phyloP scores from a whole-genome alignment of 2,797 vertebrate species.

The Rhabdophis nuchalis region DNA sequence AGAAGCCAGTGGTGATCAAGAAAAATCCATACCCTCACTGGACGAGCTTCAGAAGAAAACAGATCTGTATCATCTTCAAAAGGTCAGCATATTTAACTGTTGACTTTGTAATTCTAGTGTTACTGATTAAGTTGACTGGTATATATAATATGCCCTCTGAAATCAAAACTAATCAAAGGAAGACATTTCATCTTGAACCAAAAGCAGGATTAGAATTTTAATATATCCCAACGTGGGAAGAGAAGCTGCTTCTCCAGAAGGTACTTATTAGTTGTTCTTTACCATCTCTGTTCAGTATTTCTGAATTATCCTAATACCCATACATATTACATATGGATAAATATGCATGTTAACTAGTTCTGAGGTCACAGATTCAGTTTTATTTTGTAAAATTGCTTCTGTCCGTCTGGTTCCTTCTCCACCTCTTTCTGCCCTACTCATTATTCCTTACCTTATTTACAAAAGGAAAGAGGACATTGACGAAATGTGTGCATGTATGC shows the following conservation, averaged over 20 bases:
- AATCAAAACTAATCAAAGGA: background rate
- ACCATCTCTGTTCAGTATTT: background rate
- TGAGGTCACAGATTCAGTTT: background rate
- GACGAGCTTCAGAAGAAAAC: slow-evolving; percentile 88
- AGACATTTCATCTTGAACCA: background rate
- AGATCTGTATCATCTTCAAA: slow-evolving; percentile 93
- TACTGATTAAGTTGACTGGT: background rate
- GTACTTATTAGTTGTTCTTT: background rate
- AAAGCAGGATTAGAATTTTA: background rate
- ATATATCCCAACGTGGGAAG: background rate
- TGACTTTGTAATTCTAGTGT: background rate
- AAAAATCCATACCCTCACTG: slow-evolving; percentile 70
- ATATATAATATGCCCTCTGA: background rate
- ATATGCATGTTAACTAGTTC: background rate
- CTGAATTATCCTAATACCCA: background rate
- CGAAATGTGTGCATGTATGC: background rate
- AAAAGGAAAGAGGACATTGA: background rate
- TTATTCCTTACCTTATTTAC: background rate
- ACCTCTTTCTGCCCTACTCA: background rate
- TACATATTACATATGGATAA: background rate
- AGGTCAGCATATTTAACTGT: slow-evolving; percentile 70
- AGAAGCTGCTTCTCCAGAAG: background rate
- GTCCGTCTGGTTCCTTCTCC: background rate
- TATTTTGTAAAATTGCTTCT: background rate
- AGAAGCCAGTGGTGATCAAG: slow-evolving; percentile 67